Percentiles rank a stretch among this genome's conserved stretches.
These are phyloP conservation scores for Pteronotus mesoamericanus DNA, from an alignment of 2,797 vertebrate species.

Conservation along the genomic window DNA sequence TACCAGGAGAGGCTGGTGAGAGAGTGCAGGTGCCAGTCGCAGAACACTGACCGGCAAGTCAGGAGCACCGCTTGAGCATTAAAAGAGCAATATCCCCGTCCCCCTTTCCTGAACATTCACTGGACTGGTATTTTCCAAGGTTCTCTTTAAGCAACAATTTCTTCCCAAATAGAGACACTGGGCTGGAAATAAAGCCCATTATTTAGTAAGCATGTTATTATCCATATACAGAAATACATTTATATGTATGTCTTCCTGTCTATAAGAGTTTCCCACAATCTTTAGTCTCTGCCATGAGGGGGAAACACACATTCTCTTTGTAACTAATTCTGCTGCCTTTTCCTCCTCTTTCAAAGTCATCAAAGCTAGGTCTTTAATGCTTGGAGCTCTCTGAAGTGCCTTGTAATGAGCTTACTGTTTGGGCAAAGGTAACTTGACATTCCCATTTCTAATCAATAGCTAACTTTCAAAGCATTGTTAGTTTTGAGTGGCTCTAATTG, in stretches of 20 bases:
- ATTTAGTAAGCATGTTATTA: not conserved
- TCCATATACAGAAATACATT: not conserved
- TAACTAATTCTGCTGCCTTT: constrained; percentile 40
- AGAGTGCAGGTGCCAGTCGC: not conserved
- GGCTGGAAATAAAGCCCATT: not conserved
- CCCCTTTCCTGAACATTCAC: not conserved
- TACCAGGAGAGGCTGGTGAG: not conserved
- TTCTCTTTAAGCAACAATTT: constrained; percentile 19
- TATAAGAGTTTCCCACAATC: constrained; percentile 38
- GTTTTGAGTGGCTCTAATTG: constrained; percentile 60
- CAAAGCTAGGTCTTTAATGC: constrained; percentile 68
- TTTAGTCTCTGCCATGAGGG: constrained; percentile 24
- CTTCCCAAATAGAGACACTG: not conserved
- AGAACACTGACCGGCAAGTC: not conserved
- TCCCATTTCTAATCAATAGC: constrained; percentile 70
- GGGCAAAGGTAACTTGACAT: constrained; percentile 68
- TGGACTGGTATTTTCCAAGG: not conserved
- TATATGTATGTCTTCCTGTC: not conserved
- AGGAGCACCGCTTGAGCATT: not conserved
- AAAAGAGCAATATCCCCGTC: not conserved
- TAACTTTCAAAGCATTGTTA: constrained; percentile 67
- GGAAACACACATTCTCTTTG: not conserved
- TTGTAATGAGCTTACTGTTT: constrained; percentile 70
- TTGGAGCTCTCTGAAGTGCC: constrained; percentile 62
- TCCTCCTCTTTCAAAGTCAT: constrained; percentile 58